Conservation (phyloP, 2,113 vertebrate species). For the Physeter macrocephalus region DNA sequence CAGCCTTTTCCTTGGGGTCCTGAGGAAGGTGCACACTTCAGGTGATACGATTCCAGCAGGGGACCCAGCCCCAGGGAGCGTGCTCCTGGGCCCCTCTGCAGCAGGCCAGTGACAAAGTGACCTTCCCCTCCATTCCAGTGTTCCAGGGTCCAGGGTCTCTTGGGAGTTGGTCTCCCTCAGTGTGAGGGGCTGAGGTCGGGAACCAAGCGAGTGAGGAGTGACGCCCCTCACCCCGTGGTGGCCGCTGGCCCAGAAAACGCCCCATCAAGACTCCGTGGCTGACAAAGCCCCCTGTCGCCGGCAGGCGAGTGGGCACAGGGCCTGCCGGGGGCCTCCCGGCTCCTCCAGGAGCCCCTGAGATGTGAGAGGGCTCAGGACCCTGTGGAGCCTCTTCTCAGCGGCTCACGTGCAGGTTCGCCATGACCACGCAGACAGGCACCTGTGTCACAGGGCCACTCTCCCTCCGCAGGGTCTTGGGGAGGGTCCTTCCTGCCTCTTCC, state of each 20-base stretch:
- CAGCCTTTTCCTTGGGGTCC: accelerated
- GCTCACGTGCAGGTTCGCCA: neutral
- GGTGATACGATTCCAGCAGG: accelerated
- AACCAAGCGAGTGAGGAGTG: neutral
- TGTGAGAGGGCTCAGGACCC: neutral
- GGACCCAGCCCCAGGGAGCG: neutral
- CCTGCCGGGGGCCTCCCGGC: neutral
- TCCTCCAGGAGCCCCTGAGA: neutral
- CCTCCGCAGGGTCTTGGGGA: neutral
- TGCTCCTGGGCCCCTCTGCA: too few relatives aligned
- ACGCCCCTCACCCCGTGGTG: neutral
- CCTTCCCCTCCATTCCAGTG: neutral
- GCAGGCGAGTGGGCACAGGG: too few relatives aligned
- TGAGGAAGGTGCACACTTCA: accelerated
- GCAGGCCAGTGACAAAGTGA: accelerated
- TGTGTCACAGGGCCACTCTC: neutral
- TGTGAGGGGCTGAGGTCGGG: neutral
- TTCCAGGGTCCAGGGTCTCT: neutral
- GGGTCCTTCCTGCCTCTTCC: neutral
- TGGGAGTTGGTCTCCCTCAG: neutral
- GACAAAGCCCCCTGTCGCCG: neutral
- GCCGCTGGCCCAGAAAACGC: neutral
- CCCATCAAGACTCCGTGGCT: neutral
- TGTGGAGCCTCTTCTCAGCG: neutral
- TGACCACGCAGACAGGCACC: neutral